Evolutionary conservation across 2,797 vertebrate species (phyloP).

Genomic region (Pogonophryne albipinna): DNA sequence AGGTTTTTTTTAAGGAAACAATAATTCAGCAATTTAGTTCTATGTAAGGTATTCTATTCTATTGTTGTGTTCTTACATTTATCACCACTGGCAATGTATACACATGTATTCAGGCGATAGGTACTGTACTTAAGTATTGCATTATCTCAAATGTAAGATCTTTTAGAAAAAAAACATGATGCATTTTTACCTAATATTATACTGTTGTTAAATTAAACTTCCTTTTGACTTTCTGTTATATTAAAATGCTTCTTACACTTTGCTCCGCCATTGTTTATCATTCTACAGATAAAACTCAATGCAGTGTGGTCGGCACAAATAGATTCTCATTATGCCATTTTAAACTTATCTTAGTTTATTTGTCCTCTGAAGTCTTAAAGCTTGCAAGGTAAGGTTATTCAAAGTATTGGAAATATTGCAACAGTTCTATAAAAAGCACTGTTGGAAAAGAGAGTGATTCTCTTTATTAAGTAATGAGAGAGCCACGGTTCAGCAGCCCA

Average conservation of each 20-base stretch:
- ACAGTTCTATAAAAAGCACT: conserved; percentile 69
- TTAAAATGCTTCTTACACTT: neutral
- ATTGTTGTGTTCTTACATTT: neutral
- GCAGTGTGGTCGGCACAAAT: neutral
- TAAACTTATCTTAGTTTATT: conserved; percentile 13
- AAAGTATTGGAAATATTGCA: conserved; percentile 63
- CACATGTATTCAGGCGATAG: neutral
- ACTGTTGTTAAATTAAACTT: neutral
- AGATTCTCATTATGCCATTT: neutral
- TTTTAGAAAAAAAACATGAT: too few species aligned
- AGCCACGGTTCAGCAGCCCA: conserved; percentile 68
- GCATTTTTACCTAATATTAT: neutral
- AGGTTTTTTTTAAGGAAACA: too few species aligned
- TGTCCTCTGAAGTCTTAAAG: conserved; percentile 40
- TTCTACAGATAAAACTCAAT: neutral
- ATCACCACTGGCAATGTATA: neutral
- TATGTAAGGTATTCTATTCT: too few species aligned
- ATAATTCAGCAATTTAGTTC: too few species aligned
- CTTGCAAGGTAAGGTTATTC: conserved; percentile 8
- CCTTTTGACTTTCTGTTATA: neutral
- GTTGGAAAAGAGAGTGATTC: conserved; percentile 70
- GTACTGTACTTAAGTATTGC: neutral
- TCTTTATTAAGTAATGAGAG: conserved; percentile 78
- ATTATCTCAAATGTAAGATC: neutral
- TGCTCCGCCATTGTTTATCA: neutral